These are phyloP conservation scores for Noctua janthe DNA, from an alignment of 2,888 invertebrate species.

Conservation along the genomic window DNA sequence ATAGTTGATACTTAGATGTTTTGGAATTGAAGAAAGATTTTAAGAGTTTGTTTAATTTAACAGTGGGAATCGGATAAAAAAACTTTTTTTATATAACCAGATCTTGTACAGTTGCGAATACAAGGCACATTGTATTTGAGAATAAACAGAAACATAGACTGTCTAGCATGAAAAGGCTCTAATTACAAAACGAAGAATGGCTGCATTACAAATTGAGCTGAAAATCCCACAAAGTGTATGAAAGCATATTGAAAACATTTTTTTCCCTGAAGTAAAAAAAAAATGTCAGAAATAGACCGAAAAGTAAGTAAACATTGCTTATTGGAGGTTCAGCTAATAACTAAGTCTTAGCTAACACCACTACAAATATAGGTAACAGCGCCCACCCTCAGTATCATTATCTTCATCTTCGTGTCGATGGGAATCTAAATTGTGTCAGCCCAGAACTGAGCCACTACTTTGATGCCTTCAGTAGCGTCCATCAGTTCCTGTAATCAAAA, in stretches of 20 bases:
- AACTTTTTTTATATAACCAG: too few species aligned
- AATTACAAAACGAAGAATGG: not conserved
- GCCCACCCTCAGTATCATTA: not conserved
- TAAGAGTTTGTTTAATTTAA: not conserved
- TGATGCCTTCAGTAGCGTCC: too few species aligned
- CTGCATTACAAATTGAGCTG: not conserved
- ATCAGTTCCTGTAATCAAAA: too few species aligned
- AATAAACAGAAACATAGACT: not conserved
- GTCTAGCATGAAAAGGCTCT: not conserved
- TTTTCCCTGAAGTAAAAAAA: too few species aligned
- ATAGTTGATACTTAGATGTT: not conserved
- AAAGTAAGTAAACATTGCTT: not conserved
- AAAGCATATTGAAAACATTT: not conserved
- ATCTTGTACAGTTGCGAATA: not conserved
- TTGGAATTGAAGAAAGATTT: not conserved
- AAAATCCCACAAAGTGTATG: not conserved
- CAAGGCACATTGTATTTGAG: not conserved
- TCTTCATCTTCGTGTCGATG: too few species aligned
- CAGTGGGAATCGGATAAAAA: not conserved
- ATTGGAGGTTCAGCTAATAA: not conserved
- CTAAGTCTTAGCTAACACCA: not conserved
- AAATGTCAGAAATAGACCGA: not conserved
- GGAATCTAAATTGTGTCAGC: too few species aligned
- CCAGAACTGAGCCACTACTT: too few species aligned
- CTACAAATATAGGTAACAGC: not conserved